These are phyloP conservation scores for Chaenocephalus aceratus DNA, from an alignment of 2,113 vertebrate genomes.

Conservation along the genomic window DNA sequence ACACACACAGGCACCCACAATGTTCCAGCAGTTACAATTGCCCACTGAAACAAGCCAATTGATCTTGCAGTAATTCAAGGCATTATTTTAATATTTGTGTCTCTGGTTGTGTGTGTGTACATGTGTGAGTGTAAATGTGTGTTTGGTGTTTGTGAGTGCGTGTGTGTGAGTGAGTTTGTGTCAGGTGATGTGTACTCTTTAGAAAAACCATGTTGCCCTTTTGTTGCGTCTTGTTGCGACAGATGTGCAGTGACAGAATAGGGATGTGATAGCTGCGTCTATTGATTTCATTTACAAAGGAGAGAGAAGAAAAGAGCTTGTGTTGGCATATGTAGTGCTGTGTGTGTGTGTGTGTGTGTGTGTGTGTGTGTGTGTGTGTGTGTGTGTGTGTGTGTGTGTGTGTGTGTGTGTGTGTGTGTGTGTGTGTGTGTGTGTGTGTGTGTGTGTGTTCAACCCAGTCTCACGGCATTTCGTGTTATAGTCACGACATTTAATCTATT, in stretches of 20 bases:
- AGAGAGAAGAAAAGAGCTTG: conserved; percentile 48
- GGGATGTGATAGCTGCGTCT: conserved; percentile 66
- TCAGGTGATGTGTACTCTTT: conserved; percentile 50
- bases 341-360: not conserved
- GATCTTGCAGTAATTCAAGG: conserved; percentile 66
- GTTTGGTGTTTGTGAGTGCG: not conserved
- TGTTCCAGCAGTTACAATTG: conserved; percentile 18
- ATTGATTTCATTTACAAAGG: conserved; percentile 80
- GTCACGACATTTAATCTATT: no score
- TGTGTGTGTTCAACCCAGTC: no score
- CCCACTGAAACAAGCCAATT: conserved; percentile 46
- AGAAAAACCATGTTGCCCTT: conserved; percentile 69
- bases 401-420: no score
- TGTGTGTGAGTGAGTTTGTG: not conserved
- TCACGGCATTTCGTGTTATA: no score
- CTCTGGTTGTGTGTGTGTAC: not conserved
- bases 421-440: no score
- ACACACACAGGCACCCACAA: not conserved
- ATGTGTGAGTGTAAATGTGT: not conserved
- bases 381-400: no score
- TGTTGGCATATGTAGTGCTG: conserved; percentile 38
- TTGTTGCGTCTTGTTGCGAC: conserved; percentile 73
- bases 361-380: no score
- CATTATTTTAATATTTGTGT: conserved; percentile 57
- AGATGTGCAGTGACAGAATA: conserved; percentile 75